Conservation (phyloP, 2,888 invertebrate genomes). For the Nemotelus nigrinus region DNA sequence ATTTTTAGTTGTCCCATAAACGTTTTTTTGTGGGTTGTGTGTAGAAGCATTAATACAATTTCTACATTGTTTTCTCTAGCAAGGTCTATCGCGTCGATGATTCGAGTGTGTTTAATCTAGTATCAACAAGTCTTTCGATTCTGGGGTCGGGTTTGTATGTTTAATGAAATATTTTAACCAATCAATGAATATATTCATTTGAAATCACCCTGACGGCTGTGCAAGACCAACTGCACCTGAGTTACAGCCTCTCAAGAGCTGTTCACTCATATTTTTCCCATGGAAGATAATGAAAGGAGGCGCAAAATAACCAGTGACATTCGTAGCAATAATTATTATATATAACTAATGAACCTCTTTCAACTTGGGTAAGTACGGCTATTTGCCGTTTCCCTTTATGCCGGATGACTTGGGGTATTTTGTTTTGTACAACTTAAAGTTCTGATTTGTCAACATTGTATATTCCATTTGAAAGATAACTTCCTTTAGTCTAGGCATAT, state of each 20-base stretch:
- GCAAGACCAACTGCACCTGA: constrained; percentile 55
- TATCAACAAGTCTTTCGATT: constrained; percentile 53
- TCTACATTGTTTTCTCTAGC: constrained; percentile 56
- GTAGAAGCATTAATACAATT: constrained; percentile 58
- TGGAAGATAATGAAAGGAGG: constrained; percentile 57
- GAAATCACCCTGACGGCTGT: constrained; percentile 58
- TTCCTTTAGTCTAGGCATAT: background rate
- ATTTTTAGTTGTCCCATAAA: constrained; percentile 59
- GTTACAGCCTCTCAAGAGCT: constrained; percentile 56
- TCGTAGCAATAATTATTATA: constrained; percentile 56
- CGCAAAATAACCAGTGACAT: constrained; percentile 55
- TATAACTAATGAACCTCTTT: constrained; percentile 53
- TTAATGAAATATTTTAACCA: constrained; percentile 58
- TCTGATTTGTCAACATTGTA: background rate
- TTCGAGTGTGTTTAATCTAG: constrained; percentile 54
- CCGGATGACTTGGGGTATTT: background rate
- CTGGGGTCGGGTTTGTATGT: constrained; percentile 52
- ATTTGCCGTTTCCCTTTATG: constrained; percentile 3
- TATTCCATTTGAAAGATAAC: background rate
- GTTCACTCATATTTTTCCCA: constrained; percentile 54
- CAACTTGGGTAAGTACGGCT: background rate
- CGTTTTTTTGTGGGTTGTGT: constrained; percentile 57
- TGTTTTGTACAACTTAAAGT: background rate
- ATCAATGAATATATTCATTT: constrained; percentile 55
- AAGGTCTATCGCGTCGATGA: constrained; percentile 53